A percentile compares a stretch with the other conserved stretches of the same genome.
Evolutionary conservation across 1,140 invertebrate species (phyloP).

Genomic region (Drosophila pallidifrons): DNA sequence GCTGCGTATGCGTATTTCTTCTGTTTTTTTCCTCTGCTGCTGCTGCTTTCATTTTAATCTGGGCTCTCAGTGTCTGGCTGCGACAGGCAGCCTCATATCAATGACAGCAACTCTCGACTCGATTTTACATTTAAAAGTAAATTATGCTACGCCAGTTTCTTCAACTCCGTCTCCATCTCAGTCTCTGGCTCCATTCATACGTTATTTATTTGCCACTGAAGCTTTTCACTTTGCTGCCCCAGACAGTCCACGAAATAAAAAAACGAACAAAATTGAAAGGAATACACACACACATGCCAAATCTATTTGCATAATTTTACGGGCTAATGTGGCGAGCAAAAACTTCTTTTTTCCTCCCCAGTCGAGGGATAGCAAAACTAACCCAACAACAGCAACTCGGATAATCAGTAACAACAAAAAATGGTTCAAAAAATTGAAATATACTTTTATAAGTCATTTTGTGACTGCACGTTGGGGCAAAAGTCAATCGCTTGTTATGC

Average conservation of each 20-base stretch:
- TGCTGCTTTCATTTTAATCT: slow-evolving; percentile 22
- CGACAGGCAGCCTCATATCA: slow-evolving; percentile 58
- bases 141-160: slow-evolving; percentile 55
- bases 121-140: slow-evolving; percentile 81
- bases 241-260: neutral
- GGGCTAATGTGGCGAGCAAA: slow-evolving; percentile 7
- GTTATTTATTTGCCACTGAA: slow-evolving; percentile 8
- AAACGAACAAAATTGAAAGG: slow-evolving; percentile 7
- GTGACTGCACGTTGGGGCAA: slow-evolving; percentile 37
- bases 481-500: slow-evolving; percentile 40
- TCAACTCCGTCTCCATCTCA: slow-evolving; percentile 22
- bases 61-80: neutral
- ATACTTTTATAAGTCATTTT: slow-evolving; percentile 34
- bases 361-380: slow-evolving; percentile 35
- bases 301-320: slow-evolving; percentile 71
- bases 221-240: slow-evolving; percentile 1
- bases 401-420: slow-evolving; percentile 50
- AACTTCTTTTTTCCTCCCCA: neutral
- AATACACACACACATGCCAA: slow-evolving; percentile 18
- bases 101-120: slow-evolving; percentile 66
- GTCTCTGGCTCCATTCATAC: too few species aligned
- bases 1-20: slow-evolving; percentile 73
- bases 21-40: neutral
- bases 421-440: slow-evolving; percentile 40
- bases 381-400: slow-evolving; percentile 30